Conservation (phyloP, 2,113 vertebrate species). For the Sorex fumeus region DNA sequence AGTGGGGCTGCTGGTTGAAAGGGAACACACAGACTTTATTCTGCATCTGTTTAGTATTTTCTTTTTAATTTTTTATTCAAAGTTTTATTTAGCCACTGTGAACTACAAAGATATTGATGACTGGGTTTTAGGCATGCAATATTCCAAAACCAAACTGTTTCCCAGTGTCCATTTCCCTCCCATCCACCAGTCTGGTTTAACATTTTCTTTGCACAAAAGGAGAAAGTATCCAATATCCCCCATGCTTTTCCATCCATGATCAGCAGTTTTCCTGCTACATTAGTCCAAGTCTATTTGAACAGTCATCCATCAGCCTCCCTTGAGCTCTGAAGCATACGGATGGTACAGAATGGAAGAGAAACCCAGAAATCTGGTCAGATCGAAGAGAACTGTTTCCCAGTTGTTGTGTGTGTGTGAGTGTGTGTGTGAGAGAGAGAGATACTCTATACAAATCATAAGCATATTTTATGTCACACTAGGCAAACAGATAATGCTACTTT, state of each 20-base stretch:
- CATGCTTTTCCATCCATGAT: not conserved
- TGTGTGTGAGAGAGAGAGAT: no score
- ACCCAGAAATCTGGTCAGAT: constrained; percentile 23
- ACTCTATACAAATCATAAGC: not conserved
- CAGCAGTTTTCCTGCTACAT: not conserved
- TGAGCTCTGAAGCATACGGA: not conserved
- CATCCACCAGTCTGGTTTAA: not conserved
- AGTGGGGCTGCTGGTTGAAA: constrained; percentile 12
- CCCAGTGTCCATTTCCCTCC: no score
- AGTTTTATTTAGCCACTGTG: no score
- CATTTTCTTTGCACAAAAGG: not conserved
- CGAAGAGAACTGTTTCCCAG: constrained; percentile 10
- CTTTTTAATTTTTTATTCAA: no score
- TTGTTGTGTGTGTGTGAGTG: not conserved
- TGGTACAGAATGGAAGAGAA: constrained; percentile 39
- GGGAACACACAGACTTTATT: not conserved
- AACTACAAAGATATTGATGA: no score
- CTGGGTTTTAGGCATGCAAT: no score
- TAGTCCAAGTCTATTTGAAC: not conserved
- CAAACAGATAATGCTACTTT: not conserved
- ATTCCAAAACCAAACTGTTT: no score
- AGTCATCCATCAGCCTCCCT: not conserved
- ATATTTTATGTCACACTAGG: not conserved
- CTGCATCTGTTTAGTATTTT: no score
- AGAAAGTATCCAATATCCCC: not conserved